Evolutionary conservation across 2,797 vertebrate genomes (phyloP), one percentile per base, ranked within the genome.

Genomic region (Lagodon rhomboides): DNA sequence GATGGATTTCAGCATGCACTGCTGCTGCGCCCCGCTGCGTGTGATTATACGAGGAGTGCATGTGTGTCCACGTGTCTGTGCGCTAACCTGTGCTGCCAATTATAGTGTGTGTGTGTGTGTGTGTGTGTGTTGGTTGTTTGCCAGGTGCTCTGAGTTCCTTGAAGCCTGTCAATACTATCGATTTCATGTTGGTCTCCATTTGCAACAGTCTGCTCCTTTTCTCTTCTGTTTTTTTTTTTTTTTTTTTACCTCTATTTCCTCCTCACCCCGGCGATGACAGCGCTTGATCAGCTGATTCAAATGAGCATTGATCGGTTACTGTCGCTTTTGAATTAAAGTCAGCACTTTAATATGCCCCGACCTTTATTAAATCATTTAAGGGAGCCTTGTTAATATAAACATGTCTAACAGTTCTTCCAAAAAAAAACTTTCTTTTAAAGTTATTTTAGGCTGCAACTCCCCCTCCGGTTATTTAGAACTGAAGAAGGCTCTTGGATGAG

Each of bases 281-380:
- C 27, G 66, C 60, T 82, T 58, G 25, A 77, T 89, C 78, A 83
- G 75, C 74, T 64, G 72, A 82, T 88, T 85, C 46, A 84, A 77
- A 91, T 77, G 54, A 75, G 34, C 55, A 89, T 82, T 80, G 86
- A 87, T 89, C 65, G 67, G 44, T 66, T 22, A 0, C 56, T 53
- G 4, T 58, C 12, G 4, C 53, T 78, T 80, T 68, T 79, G 65
- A 71, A 59, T 73, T 68, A 54, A 82, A 78, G 79, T 84, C 77
- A 83, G 71, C 73, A 53, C 22, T 82, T 78, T 62, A 23, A 68
- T 68, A 69, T 59, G 22, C 43, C 69, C 1, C 66, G 84, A 65
- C 73, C 69, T 88, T 79, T 66, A 49, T 68, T 18, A 77, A 80
- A 80, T 65, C 5, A 54, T 79, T 85, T 62, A 34, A 59, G 38